These are phyloP conservation scores for Callospermophilus lateralis DNA, from an alignment of 2,113 vertebrate genomes.

Conservation along the genomic window DNA sequence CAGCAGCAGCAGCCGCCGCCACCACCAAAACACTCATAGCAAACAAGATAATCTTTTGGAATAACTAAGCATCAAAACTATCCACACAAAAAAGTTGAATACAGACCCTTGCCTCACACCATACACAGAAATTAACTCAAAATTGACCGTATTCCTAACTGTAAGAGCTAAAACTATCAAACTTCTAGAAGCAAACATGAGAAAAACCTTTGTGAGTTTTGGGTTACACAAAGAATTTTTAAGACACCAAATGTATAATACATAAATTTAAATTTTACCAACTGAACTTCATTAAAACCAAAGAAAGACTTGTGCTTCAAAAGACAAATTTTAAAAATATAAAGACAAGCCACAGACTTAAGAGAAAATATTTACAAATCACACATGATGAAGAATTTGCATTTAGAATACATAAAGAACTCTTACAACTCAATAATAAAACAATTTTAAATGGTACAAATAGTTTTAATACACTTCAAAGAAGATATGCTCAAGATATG, in stretches of 20 bases:
- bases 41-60: constrained; percentile 5
- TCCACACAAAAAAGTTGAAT: not conserved
- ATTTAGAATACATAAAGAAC: constrained; percentile 5
- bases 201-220: not conserved
- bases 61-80: not conserved
- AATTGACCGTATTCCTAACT: not conserved
- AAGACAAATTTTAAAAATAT: not conserved
- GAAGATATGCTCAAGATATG: not conserved
- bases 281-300: not conserved
- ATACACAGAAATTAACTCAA: not conserved
- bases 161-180: not conserved
- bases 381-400: not conserved
- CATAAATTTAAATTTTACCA: not conserved
- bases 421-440: not conserved
- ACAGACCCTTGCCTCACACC: not conserved
- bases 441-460: not conserved
- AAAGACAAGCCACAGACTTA: not conserved
- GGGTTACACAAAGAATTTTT: not conserved
- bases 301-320: not conserved
- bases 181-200: not conserved
- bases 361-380: constrained; percentile 23
- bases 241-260: not conserved
- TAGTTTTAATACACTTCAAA: not conserved
- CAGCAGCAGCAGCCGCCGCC: too few relatives aligned
- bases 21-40: not conserved